Evolutionary conservation across 2,888 invertebrate species (phyloP).

Genomic region (Diaprepes abbreviatus): DNA sequence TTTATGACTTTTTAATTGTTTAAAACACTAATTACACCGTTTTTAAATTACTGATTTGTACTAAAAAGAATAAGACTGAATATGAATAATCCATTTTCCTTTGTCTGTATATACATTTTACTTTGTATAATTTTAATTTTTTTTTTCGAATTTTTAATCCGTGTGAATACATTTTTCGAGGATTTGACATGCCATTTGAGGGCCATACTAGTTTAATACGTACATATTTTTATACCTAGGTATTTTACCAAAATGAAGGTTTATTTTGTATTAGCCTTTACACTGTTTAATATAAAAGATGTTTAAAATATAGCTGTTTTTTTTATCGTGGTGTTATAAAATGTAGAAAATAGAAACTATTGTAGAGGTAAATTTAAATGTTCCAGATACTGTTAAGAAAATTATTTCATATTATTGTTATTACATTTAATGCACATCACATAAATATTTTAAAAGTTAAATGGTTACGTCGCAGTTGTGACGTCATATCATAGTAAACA

Average conservation of each 20-base stretch:
- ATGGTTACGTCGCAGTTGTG: too few species aligned
- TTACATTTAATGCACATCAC: too few species aligned
- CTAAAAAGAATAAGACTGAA: background rate
- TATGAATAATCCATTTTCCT: background rate
- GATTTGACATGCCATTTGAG: background rate
- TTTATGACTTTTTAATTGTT: too few species aligned
- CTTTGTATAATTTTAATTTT: background rate
- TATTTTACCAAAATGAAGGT: constrained; percentile 8
- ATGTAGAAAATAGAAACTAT: too few species aligned
- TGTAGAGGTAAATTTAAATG: too few species aligned
- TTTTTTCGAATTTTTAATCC: background rate
- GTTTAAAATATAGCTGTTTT: background rate
- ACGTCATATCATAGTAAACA: too few species aligned
- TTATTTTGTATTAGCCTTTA: background rate
- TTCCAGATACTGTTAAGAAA: too few species aligned
- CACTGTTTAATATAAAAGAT: constrained; percentile 10
- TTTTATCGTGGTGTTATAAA: too few species aligned
- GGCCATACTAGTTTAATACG: constrained; percentile 4
- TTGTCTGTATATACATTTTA: background rate
- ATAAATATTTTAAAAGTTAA: too few species aligned
- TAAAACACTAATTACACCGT: too few species aligned
- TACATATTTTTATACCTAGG: constrained; percentile 6
- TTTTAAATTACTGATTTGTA: too few species aligned
- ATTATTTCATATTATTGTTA: too few species aligned
- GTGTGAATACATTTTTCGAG: background rate